Percentiles rank a stretch among this genome's conserved stretches.
Evolutionary conservation across 2,113 vertebrate species (phyloP).

Genomic region (Pedetes capensis): DNA sequence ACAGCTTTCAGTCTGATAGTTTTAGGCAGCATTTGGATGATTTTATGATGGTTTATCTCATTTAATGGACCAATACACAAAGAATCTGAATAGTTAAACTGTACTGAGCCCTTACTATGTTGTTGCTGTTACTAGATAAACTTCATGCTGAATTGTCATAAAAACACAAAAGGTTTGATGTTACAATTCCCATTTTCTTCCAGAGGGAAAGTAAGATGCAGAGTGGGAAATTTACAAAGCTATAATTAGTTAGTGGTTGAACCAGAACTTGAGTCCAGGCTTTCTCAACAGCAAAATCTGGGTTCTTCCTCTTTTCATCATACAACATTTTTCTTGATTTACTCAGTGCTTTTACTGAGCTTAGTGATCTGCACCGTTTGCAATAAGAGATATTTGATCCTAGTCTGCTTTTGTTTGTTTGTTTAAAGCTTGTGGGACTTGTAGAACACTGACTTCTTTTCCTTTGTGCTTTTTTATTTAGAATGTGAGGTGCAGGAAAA

Average conservation of each 20-base stretch:
- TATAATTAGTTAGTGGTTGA: not conserved
- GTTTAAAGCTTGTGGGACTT: not conserved
- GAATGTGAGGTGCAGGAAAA: not conserved
- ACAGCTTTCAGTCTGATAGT: not conserved
- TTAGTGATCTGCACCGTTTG: not conserved
- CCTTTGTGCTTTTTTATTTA: not conserved
- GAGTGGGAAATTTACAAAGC: not conserved
- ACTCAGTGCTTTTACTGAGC: not conserved
- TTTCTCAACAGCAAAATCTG: conserved; percentile 10
- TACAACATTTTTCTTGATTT: not conserved
- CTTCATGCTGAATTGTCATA: not conserved
- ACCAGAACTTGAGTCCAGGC: not conserved
- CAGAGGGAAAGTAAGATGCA: not conserved
- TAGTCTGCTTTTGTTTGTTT: not conserved
- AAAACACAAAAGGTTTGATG: not conserved
- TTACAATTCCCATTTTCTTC: not conserved
- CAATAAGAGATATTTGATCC: not conserved
- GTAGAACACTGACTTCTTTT: not conserved
- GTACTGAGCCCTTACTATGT: not conserved
- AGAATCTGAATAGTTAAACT: not conserved
- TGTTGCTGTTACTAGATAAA: not conserved
- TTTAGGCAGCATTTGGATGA: not conserved
- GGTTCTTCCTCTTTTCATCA: not conserved
- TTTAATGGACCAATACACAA: not conserved
- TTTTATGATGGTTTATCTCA: not conserved